Conservation (phyloP, 2,797 vertebrate genomes). For the Mycteria americana region DNA sequence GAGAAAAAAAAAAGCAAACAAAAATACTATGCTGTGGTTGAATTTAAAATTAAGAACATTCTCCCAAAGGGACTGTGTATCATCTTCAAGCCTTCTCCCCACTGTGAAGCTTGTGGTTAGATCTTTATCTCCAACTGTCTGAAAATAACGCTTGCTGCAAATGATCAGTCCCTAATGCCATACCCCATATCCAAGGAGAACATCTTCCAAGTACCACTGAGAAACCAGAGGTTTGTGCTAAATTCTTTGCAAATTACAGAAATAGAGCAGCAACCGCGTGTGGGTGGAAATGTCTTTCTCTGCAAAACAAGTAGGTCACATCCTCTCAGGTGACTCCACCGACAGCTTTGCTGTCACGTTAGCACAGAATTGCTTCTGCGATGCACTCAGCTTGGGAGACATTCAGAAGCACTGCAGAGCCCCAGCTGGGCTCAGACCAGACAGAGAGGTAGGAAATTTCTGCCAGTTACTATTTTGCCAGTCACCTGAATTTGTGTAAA, state of each 20-base stretch:
- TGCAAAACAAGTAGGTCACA: background rate
- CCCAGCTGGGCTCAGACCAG: background rate
- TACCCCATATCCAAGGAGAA: background rate
- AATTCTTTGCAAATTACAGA: background rate
- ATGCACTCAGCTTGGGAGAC: background rate
- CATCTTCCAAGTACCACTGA: background rate
- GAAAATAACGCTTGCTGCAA: background rate
- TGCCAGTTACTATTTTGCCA: background rate
- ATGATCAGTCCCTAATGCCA: background rate
- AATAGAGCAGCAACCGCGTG: fast-evolving
- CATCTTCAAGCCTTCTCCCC: background rate
- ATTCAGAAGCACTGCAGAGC: background rate
- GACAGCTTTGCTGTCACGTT: background rate
- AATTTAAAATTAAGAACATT: background rate
- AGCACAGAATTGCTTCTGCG: background rate
- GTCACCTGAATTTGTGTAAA: background rate
- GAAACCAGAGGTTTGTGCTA: background rate
- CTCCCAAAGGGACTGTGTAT: background rate
- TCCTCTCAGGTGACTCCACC: background rate
- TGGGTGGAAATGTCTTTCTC: background rate
- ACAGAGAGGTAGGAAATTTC: background rate
- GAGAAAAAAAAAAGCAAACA: background rate
- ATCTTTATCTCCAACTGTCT: background rate
- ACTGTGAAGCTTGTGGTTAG: background rate
- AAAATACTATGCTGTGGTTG: background rate